Percentiles rank a stretch among this genome's conserved stretches.
These are phyloP conservation scores for Poecile montanus DNA, from an alignment of 2,797 vertebrate genomes.

Conservation along the genomic window DNA sequence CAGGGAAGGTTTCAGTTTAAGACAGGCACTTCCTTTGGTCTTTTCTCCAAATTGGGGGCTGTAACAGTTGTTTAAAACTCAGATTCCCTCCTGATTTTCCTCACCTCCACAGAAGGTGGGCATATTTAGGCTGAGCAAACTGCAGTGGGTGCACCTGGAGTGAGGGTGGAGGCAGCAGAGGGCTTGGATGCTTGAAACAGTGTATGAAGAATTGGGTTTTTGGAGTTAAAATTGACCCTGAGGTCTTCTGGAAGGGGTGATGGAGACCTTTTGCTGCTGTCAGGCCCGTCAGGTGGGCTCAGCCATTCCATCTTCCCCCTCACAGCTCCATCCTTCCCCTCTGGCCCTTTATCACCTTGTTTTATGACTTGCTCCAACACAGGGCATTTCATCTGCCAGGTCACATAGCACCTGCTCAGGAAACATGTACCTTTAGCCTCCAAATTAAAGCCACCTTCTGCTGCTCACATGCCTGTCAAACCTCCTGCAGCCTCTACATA, in stretches of 20 bases:
- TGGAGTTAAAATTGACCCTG: not conserved
- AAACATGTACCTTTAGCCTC: not conserved
- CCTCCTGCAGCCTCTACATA: not conserved
- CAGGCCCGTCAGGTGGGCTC: fast-evolving
- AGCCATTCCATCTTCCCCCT: not conserved
- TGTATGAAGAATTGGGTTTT: not conserved
- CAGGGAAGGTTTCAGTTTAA: not conserved
- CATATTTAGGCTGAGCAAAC: not conserved
- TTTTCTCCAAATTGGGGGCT: not conserved
- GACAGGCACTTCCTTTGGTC: not conserved
- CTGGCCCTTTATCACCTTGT: fast-evolving
- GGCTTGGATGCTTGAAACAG: not conserved
- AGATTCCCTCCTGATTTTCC: not conserved
- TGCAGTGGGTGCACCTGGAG: not conserved
- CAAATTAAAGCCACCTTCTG: not conserved
- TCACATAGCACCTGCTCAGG: not conserved
- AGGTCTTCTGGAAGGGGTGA: not conserved
- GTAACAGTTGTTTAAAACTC: not conserved
- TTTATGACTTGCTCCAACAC: not conserved
- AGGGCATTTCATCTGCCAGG: not conserved
- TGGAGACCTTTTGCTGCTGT: not conserved
- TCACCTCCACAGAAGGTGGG: fast-evolving
- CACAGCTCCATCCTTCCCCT: not conserved
- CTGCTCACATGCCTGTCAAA: not conserved
- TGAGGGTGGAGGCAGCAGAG: not conserved